Evolutionary conservation across 2,888 invertebrate species (phyloP), one percentile per base, ranked within the genome.

Genomic region (Hirtodrosophila duncani): DNA sequence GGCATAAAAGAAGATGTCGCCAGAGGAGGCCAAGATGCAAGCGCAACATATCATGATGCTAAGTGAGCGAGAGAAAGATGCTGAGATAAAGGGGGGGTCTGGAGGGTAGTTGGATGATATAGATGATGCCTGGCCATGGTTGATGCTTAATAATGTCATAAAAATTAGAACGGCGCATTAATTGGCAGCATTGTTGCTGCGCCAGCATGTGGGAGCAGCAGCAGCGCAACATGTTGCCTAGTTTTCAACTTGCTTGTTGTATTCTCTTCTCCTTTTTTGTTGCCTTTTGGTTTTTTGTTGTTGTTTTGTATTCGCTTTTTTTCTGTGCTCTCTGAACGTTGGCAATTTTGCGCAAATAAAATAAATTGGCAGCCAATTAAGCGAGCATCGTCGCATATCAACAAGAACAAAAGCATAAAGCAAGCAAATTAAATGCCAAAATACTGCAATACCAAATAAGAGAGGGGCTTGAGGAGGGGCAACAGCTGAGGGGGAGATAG

Each of bases 101-200:
- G 78, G 68, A 63, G 63, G 42, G 5, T 38, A n/a, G n/a, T n/a
- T n/a, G n/a, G 27, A 20, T 34, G 30, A 27, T 31, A n/a, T n/a
- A n/a, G 30, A 13, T 17, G 30, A 30, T 17, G 30, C 29, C 13
- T 8, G 13, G 13, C 53, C 53, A 64, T 64, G 60, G 68, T 68
- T 70, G 11, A 27, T 37, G 65, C 69, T 77, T 77, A 77, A 77
- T 77, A 80, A 77, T 80, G 77, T 80, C 80, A 81, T 77, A 77
- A 77, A 77, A 77, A 77, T 77, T 77, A 77, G 77, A 80, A 81
- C 72, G 77, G 80, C 80, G 68, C 77, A 74, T 74, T 74, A 77
- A 79, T 77, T 80, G 75, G 78, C 78, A 67, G 46, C 60, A 48
- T 42, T 27, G 50, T 29, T 10, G 57, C 9, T 10, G 14, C 45